Conservation (phyloP, 2,888 invertebrate genomes). For the Drosophila algonquin region DNA sequence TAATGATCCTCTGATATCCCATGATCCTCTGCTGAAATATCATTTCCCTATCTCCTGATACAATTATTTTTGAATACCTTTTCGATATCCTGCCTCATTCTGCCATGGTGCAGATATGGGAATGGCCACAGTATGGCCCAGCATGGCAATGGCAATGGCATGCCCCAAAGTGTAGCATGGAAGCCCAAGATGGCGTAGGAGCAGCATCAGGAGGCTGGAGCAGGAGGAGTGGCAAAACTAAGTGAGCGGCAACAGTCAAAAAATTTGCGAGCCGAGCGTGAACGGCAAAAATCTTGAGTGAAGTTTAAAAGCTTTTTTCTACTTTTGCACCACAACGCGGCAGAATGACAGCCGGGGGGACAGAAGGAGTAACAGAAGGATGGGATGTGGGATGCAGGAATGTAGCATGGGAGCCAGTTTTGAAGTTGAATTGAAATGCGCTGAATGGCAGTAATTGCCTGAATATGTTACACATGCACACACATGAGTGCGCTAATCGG, state of each 20-base stretch:
- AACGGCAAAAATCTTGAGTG: conserved; percentile 77
- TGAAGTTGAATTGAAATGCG: conserved; percentile 79
- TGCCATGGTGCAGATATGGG: neutral
- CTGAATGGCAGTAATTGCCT: conserved; percentile 78
- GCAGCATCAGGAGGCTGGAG: too few species aligned
- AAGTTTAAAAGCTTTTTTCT: conserved; percentile 77
- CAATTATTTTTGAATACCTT: too few species aligned
- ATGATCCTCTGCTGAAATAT: too few species aligned
- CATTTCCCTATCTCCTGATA: neutral
- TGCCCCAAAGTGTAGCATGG: neutral
- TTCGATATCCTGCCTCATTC: neutral
- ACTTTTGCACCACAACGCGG: conserved; percentile 49
- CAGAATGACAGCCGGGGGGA: neutral
- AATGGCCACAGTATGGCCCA: neutral
- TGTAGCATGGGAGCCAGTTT: conserved; percentile 57
- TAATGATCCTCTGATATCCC: too few species aligned
- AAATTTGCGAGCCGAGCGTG: conserved; percentile 75
- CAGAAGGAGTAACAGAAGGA: neutral
- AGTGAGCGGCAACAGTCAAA: conserved; percentile 71
- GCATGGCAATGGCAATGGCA: neutral
- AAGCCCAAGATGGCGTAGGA: neutral
- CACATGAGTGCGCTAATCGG: conserved; percentile 67
- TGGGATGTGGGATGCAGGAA: neutral
- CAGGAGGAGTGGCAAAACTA: conserved; percentile 25
- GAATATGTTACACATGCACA: conserved; percentile 76